Conservation (phyloP, 2,797 vertebrate genomes). For the Tenualosa ilisha region DNA sequence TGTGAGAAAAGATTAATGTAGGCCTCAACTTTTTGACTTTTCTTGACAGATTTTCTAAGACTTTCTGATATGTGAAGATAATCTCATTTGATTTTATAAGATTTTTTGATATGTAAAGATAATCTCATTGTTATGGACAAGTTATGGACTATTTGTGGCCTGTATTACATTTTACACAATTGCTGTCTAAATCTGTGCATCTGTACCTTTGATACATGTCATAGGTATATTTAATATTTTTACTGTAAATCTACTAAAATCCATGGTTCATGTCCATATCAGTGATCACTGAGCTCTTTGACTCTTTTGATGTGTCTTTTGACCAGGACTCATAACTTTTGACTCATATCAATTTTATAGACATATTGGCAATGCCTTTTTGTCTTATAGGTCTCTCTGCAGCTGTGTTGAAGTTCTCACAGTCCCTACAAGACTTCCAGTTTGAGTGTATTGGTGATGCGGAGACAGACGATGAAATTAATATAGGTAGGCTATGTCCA, state of each 20-base stretch:
- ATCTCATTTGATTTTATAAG: background rate
- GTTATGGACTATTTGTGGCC: too few species aligned
- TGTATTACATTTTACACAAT: too few species aligned
- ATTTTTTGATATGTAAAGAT: background rate
- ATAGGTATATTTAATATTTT: background rate
- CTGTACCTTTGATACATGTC: background rate
- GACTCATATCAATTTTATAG: background rate
- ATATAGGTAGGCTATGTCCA: constrained; percentile 80
- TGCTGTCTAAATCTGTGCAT: background rate
- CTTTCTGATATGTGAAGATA: too few species aligned
- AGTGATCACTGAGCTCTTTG: background rate
- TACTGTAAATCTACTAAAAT: background rate
- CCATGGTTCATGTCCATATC: background rate
- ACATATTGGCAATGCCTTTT: constrained; percentile 8
- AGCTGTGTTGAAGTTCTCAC: constrained; percentile 95
- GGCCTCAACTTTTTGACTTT: too few species aligned
- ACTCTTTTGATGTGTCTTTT: background rate
- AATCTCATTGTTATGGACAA: background rate
- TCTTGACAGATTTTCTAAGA: too few species aligned
- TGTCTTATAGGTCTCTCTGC: constrained; percentile 85
- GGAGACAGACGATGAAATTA: constrained; percentile 98
- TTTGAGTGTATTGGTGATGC: constrained; percentile 98
- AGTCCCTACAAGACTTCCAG: constrained; percentile 96
- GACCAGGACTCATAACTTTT: background rate
- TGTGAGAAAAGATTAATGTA: too few species aligned